Evolutionary conservation across 2,888 invertebrate genomes (phyloP).

Genomic region (Incurvaria masculella): DNA sequence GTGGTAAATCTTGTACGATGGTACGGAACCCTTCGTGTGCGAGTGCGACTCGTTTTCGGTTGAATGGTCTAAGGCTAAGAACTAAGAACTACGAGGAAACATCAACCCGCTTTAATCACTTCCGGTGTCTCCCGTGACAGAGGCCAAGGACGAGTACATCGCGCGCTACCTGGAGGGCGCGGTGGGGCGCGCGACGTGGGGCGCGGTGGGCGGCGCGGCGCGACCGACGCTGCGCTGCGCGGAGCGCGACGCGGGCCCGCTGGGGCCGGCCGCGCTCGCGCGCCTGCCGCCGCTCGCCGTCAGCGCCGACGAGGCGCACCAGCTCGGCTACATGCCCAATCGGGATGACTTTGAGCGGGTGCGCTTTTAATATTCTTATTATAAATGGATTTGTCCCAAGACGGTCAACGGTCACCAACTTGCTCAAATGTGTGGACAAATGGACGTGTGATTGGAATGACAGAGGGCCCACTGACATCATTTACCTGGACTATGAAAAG

Average conservation of each 20-base stretch:
- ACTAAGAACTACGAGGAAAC: too few species aligned
- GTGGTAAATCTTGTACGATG: too few species aligned
- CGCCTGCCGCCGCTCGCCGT: constrained; percentile 79
- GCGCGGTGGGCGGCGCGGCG: constrained; percentile 64
- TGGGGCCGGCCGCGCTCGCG: constrained; percentile 67
- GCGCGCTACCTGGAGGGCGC: constrained; percentile 85
- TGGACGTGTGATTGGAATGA: too few species aligned
- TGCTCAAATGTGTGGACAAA: too few species aligned
- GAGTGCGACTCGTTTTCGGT: too few species aligned
- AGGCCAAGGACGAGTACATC: constrained; percentile 90
- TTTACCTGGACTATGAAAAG: too few species aligned
- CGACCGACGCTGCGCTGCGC: constrained; percentile 75
- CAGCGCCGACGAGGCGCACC: constrained; percentile 78
- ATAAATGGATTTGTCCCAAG: background rate
- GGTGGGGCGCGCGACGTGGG: constrained; percentile 87
- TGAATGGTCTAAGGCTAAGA: too few species aligned
- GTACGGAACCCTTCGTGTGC: too few species aligned
- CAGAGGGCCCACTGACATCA: too few species aligned
- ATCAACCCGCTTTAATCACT: constrained; percentile 20
- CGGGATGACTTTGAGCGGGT: constrained; percentile 95
- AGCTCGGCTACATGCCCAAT: constrained; percentile 92
- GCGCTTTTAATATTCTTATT: constrained; percentile 18
- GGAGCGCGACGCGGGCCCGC: constrained; percentile 71
- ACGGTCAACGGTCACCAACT: too few species aligned
- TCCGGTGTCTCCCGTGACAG: too few species aligned